phyloP scores from a whole-genome alignment of 1,140 invertebrate genomes.

The Polypedilum pembai region DNA sequence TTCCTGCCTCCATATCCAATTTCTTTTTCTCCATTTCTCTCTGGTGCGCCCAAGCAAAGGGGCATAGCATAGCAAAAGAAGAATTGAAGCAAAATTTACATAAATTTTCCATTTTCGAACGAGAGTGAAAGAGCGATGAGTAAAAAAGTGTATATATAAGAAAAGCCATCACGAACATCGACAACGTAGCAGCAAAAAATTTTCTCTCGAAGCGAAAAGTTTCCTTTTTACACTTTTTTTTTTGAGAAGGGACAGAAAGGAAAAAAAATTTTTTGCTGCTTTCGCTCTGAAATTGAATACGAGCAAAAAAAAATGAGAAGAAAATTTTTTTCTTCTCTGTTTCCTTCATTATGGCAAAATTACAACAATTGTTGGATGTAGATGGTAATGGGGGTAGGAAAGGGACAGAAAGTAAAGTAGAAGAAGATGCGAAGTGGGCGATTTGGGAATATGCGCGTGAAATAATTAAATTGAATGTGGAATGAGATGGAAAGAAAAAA shows the following conservation, averaged over 20 bases:
- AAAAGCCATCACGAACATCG: constrained; percentile 16
- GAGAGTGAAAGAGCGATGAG: neutral
- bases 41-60: neutral
- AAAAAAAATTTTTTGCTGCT: neutral
- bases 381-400: too few species aligned
- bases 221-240: neutral
- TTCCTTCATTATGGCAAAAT: too few species aligned
- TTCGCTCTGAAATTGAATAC: too few species aligned
- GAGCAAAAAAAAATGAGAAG: too few species aligned
- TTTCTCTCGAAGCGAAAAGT: neutral
- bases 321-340: too few species aligned
- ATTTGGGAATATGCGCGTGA: neutral
- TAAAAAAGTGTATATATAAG: neutral
- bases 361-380: too few species aligned
- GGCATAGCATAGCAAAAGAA: neutral
- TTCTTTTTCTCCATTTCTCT: neutral
- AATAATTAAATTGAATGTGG: neutral
- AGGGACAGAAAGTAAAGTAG: neutral
- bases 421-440: neutral
- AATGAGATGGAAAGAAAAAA: neutral
- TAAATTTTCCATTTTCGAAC: neutral
- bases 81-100: neutral
- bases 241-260: constrained; percentile 10
- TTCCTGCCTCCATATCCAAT: neutral
- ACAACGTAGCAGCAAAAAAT: neutral